Percentiles rank a stretch among this genome's conserved stretches.
Conservation (phyloP, 2,797 vertebrate species). For the Chelonia mydas region DNA sequence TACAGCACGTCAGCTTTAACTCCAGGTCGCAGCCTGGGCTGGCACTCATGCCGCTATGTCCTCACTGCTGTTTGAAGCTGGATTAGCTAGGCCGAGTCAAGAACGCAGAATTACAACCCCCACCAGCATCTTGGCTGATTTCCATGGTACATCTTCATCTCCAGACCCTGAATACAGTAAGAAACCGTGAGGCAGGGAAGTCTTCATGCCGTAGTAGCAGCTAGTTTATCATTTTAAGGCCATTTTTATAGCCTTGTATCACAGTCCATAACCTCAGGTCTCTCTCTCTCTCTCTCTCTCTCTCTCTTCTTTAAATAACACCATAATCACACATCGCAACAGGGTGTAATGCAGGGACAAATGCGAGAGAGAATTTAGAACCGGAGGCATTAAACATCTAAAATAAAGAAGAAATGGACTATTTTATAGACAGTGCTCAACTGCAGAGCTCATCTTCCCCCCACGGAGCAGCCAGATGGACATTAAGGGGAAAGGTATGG, state of each 20-base stretch:
- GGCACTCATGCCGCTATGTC: background rate
- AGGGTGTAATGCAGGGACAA: background rate
- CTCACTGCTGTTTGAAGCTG: background rate
- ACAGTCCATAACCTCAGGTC: background rate
- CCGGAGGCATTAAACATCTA: background rate
- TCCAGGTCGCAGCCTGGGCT: background rate
- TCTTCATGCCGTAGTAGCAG: background rate
- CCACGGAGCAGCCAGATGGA: rapidly evolving
- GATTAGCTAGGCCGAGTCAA: background rate
- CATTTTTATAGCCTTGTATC: background rate
- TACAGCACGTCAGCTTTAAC: rapidly evolving
- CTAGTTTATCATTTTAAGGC: rapidly evolving
- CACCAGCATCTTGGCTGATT: rapidly evolving
- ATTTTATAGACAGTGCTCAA: rapidly evolving
- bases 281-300: background rate
- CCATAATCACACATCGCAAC: background rate
- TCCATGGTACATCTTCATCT: rapidly evolving
- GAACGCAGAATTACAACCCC: rapidly evolving
- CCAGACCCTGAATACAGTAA: rapidly evolving
- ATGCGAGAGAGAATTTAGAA: background rate
- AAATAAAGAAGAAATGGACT: background rate
- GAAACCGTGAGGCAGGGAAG: background rate
- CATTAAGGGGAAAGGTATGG: rapidly evolving
- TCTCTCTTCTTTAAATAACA: background rate
- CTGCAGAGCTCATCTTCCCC: rapidly evolving